Percentiles rank a stretch among this genome's conserved stretches.
Evolutionary conservation across 1,140 invertebrate species (phyloP).

Genomic region (Gryon sp.): DNA sequence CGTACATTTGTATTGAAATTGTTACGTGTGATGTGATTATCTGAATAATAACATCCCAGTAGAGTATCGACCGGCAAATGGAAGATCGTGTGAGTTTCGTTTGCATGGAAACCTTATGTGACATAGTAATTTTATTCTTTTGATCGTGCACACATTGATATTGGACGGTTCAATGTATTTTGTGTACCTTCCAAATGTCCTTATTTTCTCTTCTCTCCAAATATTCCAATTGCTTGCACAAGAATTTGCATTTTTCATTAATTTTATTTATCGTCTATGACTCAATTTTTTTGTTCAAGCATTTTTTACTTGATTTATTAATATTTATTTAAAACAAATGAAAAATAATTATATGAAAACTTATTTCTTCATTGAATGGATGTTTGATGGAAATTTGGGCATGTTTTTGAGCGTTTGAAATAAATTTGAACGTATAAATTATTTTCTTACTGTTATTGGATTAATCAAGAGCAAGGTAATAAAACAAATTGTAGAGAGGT

Average conservation of each 20-base stretch:
- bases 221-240: no score
- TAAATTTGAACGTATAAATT: constrained; percentile 31
- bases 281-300: no score
- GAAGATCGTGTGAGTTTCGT: constrained; percentile 57
- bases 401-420: neutral
- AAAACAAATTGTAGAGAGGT: constrained; percentile 39
- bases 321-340: no score
- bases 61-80: constrained; percentile 47
- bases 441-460: constrained; percentile 44
- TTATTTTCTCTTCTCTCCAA: no score
- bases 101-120: constrained; percentile 62
- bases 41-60: constrained; percentile 59
- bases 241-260: no score
- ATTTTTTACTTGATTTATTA: no score
- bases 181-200: no score
- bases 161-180: no score
- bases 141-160: neutral
- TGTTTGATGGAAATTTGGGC: constrained; percentile 8
- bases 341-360: no score
- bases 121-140: constrained; percentile 42
- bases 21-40: constrained; percentile 59
- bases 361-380: constrained; percentile 14
- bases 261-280: no score
- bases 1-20: constrained; percentile 48
- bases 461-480: constrained; percentile 32